Conservation (phyloP, 2,888 invertebrate genomes). For the Archips crataeganus region DNA sequence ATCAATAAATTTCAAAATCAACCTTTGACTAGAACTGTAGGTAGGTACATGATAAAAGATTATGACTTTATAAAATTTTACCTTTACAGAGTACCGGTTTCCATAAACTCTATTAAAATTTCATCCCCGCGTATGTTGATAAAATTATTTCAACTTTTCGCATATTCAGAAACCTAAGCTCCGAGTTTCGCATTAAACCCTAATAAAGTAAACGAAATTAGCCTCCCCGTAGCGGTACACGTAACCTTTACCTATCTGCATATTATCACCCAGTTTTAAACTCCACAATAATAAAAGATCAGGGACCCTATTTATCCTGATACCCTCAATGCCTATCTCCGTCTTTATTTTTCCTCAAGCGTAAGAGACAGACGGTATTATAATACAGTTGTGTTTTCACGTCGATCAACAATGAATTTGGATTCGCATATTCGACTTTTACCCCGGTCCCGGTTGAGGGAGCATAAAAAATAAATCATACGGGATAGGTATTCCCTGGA, state of each 20-base stretch:
- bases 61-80: neutral
- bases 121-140: neutral
- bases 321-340: slow-evolving; percentile 19
- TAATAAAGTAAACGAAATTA: slow-evolving; percentile 34
- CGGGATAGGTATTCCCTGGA: slow-evolving; percentile 42
- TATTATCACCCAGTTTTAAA: slow-evolving; percentile 42
- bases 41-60: neutral
- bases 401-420: slow-evolving; percentile 42
- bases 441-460: slow-evolving; percentile 36
- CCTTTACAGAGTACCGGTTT: neutral
- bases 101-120: slow-evolving; percentile 14
- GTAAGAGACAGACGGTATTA: slow-evolving; percentile 26
- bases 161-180: slow-evolving; percentile 17
- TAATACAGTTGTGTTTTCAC: slow-evolving; percentile 25
- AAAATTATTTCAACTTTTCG: slow-evolving; percentile 30
- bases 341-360: slow-evolving; percentile 16
- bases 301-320: slow-evolving; percentile 18
- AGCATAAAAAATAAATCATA: slow-evolving; percentile 47
- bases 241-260: slow-evolving; percentile 24
- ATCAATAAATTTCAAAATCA: neutral
- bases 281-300: slow-evolving; percentile 36
- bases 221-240: slow-evolving; percentile 3
- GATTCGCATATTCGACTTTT: slow-evolving; percentile 42
- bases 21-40: neutral
- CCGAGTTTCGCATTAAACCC: slow-evolving; percentile 23